These are phyloP conservation scores for Drosophila tanythrix DNA, from an alignment of 2,888 invertebrate genomes.

Conservation along the genomic window DNA sequence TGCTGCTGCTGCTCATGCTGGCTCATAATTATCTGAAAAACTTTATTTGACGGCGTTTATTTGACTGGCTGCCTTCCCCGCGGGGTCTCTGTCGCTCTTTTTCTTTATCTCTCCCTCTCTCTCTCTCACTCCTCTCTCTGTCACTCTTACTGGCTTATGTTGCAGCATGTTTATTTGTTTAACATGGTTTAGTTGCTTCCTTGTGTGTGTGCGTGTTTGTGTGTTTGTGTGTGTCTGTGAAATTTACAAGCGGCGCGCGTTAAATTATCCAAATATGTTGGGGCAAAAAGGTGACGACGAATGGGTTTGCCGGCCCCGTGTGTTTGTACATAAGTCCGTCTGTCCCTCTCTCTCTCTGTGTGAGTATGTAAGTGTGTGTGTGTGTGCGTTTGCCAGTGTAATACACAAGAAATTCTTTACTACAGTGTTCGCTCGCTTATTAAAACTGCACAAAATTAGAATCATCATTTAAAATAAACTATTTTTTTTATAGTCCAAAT, in stretches of 20 bases:
- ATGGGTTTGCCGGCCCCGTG: constrained; percentile 62
- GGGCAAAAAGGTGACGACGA: constrained; percentile 79
- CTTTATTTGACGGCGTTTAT: constrained; percentile 78
- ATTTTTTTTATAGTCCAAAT: background rate
- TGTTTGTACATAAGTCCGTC: constrained; percentile 13
- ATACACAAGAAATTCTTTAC: constrained; percentile 16
- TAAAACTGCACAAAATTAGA: background rate
- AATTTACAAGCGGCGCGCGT: constrained; percentile 80
- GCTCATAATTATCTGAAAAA: constrained; percentile 74
- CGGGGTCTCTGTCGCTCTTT: constrained; percentile 17
- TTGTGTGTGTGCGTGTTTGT: constrained; percentile 31
- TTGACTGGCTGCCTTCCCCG: constrained; percentile 73
- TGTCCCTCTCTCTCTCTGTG: background rate
- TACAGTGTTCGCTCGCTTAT: background rate
- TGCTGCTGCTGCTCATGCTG: constrained; percentile 34
- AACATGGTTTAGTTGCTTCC: constrained; percentile 75
- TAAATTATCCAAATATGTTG: constrained; percentile 80
- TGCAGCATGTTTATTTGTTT: constrained; percentile 71
- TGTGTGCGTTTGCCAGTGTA: constrained; percentile 18
- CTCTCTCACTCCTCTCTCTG: constrained; percentile 12
- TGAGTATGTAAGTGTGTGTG: constrained; percentile 7
- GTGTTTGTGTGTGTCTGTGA: constrained; percentile 36
- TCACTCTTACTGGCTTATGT: background rate
- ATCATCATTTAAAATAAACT: background rate
- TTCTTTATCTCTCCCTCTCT: constrained; percentile 22